A percentile compares a stretch with the other conserved stretches of the same genome.
Conservation (phyloP, 1,140 invertebrate genomes). For the Drosophila littoralis region DNA sequence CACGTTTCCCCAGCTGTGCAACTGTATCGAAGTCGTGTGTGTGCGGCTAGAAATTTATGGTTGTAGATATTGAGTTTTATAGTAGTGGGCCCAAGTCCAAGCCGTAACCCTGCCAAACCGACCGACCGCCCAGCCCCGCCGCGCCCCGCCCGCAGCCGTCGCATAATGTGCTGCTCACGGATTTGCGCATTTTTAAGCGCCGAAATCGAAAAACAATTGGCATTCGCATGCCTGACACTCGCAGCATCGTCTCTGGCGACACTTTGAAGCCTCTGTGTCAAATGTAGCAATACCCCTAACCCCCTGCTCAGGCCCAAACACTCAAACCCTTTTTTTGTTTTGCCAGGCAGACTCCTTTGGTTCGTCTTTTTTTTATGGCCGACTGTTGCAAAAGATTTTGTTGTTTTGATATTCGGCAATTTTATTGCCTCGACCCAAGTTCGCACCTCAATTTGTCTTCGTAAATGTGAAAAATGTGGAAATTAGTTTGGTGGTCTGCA, state of each 20-base stretch:
- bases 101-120: neutral
- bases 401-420: conserved; percentile 82
- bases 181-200: conserved; percentile 66
- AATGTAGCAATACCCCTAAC: conserved; percentile 38
- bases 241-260: conserved; percentile 27
- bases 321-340: conserved; percentile 40
- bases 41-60: conserved; percentile 72
- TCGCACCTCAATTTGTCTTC: conserved; percentile 84
- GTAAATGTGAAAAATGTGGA: conserved; percentile 84
- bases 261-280: conserved; percentile 55
- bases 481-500: conserved; percentile 77
- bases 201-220: conserved; percentile 82
- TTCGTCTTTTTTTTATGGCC: conserved; percentile 65
- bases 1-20: conserved; percentile 47
- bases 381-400: conserved; percentile 74
- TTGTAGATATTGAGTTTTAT: conserved; percentile 83
- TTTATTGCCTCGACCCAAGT: conserved; percentile 84
- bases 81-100: conserved; percentile 46
- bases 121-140: neutral
- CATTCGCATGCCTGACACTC: conserved; percentile 75
- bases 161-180: conserved; percentile 57
- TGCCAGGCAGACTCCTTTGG: neutral
- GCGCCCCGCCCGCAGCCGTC: conserved; percentile 15
- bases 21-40: conserved; percentile 50
- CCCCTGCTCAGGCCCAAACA: conserved; percentile 1